Evolutionary conservation across 2,888 invertebrate species (phyloP), one percentile per base, ranked within the genome.

Genomic region (Sphaeridia pumilis): DNA sequence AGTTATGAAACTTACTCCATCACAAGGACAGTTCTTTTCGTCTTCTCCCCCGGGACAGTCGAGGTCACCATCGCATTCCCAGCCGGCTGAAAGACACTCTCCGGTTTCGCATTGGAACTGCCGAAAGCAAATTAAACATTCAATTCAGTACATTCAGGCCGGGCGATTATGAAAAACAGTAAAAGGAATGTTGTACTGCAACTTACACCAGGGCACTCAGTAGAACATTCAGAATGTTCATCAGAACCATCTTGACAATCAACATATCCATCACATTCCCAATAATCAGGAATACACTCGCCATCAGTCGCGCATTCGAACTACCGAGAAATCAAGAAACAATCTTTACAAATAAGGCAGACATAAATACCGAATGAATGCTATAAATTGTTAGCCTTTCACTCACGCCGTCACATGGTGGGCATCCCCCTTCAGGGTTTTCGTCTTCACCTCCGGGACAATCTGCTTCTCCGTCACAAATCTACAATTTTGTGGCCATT

Each of bases 1-100:
- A n/a, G n/a, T n/a, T n/a, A n/a, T n/a, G n/a, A 31, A 31, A 31
- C 38, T 38, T 38, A 38, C 38, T 12, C 38, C 38, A 17, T 38
- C 17, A 17, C 38, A 38, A 7, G 38, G 38, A 20, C 38, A 38
- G 38, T 38, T 38, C 38, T 12, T 7, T 20, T 38, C 38, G 20
- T 38, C 38, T 38, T 38, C 38, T 14, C 38, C 38, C 5, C 17
- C 17, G 20, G 12, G 12, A 20, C 38, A 38, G 17, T 38, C 38
- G 5, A 5, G 10, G 38, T 38, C 12, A 20, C 20, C 38, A 38
- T 38, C 38, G 38, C 38, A 38, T 14, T 17, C 38, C 38, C 38
- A 38, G 38, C 17, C 5, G 17, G 7, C 38, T 5, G 38, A 20
- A 38, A 38, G 12, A 20, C 38, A 38, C 20, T 38, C 38, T 38